Evolutionary conservation across 2,113 vertebrate species (phyloP), one percentile per base, ranked within the genome.

Genomic region (Cyprinodon variegatus): DNA sequence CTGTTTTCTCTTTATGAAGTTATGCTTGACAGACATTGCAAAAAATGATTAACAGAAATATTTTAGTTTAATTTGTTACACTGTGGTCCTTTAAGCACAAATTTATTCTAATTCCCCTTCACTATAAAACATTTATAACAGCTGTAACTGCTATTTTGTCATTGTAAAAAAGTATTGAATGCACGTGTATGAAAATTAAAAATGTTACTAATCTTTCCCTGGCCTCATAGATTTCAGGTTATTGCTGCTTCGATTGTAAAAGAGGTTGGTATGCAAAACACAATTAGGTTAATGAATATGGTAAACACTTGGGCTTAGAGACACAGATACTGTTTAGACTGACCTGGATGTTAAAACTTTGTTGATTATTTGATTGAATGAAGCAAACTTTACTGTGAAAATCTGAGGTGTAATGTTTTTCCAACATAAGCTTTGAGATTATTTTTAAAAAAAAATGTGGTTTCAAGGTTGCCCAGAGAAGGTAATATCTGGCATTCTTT

Each of bases 351-450:
- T 86, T 83, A 84, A 68, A 74, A 82, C 88, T 29, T 29, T 29
- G 29, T 29, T 29, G 29, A 29, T 29, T 29, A 29, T 29, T 29
- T 29, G 29, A 29, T 29, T 29, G 29, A 29, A 29, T 87, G 84
- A 74, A 76, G 70, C 38, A 81, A 84, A 81, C 83, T 93, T 93
- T 92, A 83, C 93, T 84, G 85, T 84, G 89, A 81, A 86, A 88
- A 82, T 79, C 84, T 78, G 76, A 89, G 76, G 81, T 90, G 76
- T 88, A 86, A 79, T 65, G 72, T 78, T 80, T 80, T 82, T 90
- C 86, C 63, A 72, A 68, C 74, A 61, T 62, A 66, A 76, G 89
- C 85, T 87, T 85, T 88, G 79, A 87, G 78, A 79, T 87, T 90
- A 87, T 89, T 89, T 70, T 90, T 90, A 86, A 36, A 86, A 70